Base-by-base conservation (phyloP, 2,888 invertebrate genomes). In the Chrysodeixis includens region DNA sequence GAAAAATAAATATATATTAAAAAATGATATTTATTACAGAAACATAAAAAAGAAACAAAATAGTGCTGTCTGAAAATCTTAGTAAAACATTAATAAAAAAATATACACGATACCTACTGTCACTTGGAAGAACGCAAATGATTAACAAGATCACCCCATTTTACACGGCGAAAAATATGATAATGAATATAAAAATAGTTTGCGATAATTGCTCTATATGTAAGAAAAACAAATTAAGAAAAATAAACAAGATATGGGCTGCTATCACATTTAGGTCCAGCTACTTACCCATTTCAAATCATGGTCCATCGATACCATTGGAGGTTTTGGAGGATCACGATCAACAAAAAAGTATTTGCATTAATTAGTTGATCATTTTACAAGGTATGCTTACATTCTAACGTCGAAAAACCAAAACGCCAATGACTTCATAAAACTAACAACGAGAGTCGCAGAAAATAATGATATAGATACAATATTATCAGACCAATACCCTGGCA, bases 151-250 rank as follows among this genome's bases (percentile, higher is more conserved):
- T 81, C 12, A 72, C 16, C 8, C 49, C 69, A 30, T 52, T 72
- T 0, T 80, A 78, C 35, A 64, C 71, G 55, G 76, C 72, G 26
- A 76, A 73, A 51, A 78, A 79, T 56, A 32, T 82, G 12, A 62
- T 14, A 0, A 18, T 14, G 6, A 76, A 79, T 62, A 76, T 81
- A 20, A 71, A 64, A 44, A 58, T 56, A 12, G 12, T 66, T 32
- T 78, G 74, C 58, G 32, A 57, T 18, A 57, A 44, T 5, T 80
- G 78, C 66, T 64, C 68, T 53, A 55, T 74, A 14, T 82, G 76
- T 59, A 74, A 74, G 35, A 74, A 72, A 62, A 80, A 80, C 62
- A 77, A 80, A 74, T 54, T 74, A 44, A 79, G 79, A 73, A 26
- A 4, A 6, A 4, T 6, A 26, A 26, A 6, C 3, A 26, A 26